Conservation (phyloP, 2,797 vertebrate species). For the Hoplostethus atlanticus region DNA sequence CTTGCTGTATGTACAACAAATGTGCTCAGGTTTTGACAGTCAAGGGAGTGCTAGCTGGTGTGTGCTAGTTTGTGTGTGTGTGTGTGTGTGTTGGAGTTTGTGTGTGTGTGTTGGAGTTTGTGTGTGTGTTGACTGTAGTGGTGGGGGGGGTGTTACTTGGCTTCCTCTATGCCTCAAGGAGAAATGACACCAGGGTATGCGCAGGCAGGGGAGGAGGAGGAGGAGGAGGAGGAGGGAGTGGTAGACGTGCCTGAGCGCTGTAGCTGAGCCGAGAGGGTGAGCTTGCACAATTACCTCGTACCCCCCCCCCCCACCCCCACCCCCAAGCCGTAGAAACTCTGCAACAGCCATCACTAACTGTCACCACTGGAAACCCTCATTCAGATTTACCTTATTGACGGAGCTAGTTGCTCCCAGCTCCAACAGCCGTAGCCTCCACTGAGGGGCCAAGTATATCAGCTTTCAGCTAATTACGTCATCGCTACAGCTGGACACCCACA, state of each 20-base stretch:
- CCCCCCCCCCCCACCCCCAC: slow-evolving; percentile 43
- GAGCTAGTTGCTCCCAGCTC: slow-evolving; percentile 31
- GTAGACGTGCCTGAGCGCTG: slow-evolving; percentile 47
- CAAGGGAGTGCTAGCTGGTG: slow-evolving; percentile 20
- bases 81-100: neutral
- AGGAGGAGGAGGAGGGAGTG: slow-evolving; percentile 40
- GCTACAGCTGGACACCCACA: slow-evolving; percentile 64
- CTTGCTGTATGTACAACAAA: slow-evolving; percentile 13
- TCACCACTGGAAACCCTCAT: slow-evolving; percentile 62
- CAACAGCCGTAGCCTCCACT: slow-evolving; percentile 24
- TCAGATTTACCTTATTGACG: slow-evolving; percentile 41
- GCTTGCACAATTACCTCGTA: slow-evolving; percentile 73
- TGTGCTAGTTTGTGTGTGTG: slow-evolving; percentile 5
- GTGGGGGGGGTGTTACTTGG: slow-evolving; percentile 49
- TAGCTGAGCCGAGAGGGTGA: slow-evolving; percentile 62
- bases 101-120: slow-evolving; percentile 11
- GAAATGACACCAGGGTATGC: slow-evolving; percentile 74
- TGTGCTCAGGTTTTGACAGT: slow-evolving; percentile 29
- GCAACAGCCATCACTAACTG: slow-evolving; percentile 42
- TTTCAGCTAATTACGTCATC: slow-evolving; percentile 69
- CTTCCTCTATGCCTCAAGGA: slow-evolving; percentile 71
- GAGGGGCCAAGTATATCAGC: slow-evolving; percentile 36
- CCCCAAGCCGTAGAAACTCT: slow-evolving; percentile 59
- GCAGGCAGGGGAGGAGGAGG: slow-evolving; percentile 56
- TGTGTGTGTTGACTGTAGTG: slow-evolving; percentile 21